phyloP scores from a whole-genome alignment of 2,797 vertebrate species.

The Gephyroberyx darwinii region DNA sequence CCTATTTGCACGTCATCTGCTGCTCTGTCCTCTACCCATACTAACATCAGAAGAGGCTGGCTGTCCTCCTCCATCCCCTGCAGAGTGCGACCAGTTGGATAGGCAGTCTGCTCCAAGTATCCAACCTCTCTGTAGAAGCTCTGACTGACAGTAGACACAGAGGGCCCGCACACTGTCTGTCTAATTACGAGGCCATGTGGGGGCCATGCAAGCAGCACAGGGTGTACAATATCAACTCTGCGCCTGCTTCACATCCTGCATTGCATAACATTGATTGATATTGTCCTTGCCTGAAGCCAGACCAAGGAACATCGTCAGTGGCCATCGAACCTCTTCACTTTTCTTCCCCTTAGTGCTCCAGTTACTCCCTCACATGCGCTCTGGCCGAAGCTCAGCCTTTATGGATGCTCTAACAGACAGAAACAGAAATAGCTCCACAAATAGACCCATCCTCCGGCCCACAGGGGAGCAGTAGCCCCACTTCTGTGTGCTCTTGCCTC shows the following conservation, averaged over 20 bases:
- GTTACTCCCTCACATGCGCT: slow-evolving; percentile 64
- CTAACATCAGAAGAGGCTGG: slow-evolving; percentile 70
- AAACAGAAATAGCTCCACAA: slow-evolving; percentile 78
- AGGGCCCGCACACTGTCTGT: slow-evolving; percentile 43
- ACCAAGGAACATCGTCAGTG: slow-evolving; percentile 29
- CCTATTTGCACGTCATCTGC: slow-evolving; percentile 77
- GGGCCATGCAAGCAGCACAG: slow-evolving; percentile 45
- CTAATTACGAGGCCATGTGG: slow-evolving; percentile 61
- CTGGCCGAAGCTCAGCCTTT: slow-evolving; percentile 62
- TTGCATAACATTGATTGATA: slow-evolving; percentile 43
- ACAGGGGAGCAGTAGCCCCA: slow-evolving; percentile 80
- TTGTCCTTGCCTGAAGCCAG: slow-evolving; percentile 50
- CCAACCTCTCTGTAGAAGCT: slow-evolving; percentile 52
- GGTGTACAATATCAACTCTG: slow-evolving; percentile 41
- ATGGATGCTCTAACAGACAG: slow-evolving; percentile 71
- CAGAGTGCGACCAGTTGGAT: slow-evolving; percentile 54
- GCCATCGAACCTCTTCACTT: slow-evolving; percentile 28
- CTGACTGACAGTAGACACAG: slow-evolving; percentile 63
- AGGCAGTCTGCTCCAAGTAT: slow-evolving; percentile 40
- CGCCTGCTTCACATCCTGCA: slow-evolving; percentile 40
- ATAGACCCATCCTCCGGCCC: slow-evolving; percentile 75
- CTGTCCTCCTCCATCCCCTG: slow-evolving; percentile 62
- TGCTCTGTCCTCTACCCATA: slow-evolving; percentile 61
- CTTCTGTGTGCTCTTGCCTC: slow-evolving; percentile 77
- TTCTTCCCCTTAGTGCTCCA: slow-evolving; percentile 65